phyloP scores from a whole-genome alignment of 2,888 invertebrate species.

The Lasioglossum morio region DNA sequence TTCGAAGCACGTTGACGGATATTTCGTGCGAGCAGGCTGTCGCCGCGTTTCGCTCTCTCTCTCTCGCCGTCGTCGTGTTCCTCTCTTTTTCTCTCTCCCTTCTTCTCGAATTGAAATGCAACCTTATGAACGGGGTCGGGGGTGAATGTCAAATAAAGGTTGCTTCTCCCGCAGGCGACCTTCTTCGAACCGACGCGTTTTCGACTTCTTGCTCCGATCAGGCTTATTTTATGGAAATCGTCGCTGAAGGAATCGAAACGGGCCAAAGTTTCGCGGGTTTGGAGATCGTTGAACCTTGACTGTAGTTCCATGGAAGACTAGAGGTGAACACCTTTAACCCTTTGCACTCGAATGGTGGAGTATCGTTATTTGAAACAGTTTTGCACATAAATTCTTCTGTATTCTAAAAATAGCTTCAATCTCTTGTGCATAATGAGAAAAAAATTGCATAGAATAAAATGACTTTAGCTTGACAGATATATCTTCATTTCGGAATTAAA shows the following conservation, averaged over 20 bases:
- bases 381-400: too few species aligned
- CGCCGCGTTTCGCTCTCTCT: constrained; percentile 1
- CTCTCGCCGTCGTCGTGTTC: neutral
- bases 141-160: constrained; percentile 51
- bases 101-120: constrained; percentile 63
- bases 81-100: neutral
- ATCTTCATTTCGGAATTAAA: too few species aligned
- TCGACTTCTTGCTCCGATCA: constrained; percentile 21
- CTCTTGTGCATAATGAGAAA: too few species aligned
- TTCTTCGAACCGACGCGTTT: constrained; percentile 20
- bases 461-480: too few species aligned
- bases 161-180: constrained; percentile 5
- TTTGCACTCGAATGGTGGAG: too few species aligned
- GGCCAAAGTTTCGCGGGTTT: neutral
- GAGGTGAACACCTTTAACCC: too few species aligned
- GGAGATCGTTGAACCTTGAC: neutral
- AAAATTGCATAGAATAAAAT: too few species aligned
- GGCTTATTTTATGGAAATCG: constrained; percentile 29
- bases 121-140: constrained; percentile 49
- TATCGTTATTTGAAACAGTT: too few species aligned
- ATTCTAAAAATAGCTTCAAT: too few species aligned
- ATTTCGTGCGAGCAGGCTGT: constrained; percentile 45
- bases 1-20: constrained; percentile 70
- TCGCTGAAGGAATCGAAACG: neutral
- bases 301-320: neutral